Conservation (phyloP, 2,888 invertebrate genomes). For the Drosophila setosimentum region DNA sequence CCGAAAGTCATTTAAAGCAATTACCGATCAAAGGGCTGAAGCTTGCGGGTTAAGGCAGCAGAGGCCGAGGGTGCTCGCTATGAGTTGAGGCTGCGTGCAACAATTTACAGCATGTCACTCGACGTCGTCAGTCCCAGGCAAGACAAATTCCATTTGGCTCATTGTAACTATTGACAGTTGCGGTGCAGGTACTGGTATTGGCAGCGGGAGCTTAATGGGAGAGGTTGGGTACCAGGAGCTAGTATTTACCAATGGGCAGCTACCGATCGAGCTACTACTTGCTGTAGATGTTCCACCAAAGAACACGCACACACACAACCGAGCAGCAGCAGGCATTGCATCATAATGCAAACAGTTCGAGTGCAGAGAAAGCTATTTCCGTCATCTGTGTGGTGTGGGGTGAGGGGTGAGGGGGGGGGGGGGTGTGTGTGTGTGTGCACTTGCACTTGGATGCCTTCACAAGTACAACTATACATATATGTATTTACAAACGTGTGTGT, state of each 20-base stretch:
- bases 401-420: too few relatives aligned
- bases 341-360: constrained; percentile 76
- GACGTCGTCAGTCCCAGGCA: constrained; percentile 65
- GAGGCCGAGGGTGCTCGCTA: background rate
- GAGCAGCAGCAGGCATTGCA: constrained; percentile 43
- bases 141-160: constrained; percentile 77
- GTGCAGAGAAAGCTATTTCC: constrained; percentile 71
- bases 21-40: constrained; percentile 40
- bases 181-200: constrained; percentile 20
- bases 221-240: constrained; percentile 14
- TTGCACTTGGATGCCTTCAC: constrained; percentile 51
- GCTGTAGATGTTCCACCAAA: constrained; percentile 39
- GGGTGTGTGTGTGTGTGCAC: too few relatives aligned
- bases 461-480: background rate
- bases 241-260: constrained; percentile 55
- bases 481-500: background rate
- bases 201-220: background rate
- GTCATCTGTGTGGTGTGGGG: constrained; percentile 15
- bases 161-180: constrained; percentile 72
- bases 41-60: background rate
- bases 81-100: constrained; percentile 38
- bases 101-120: constrained; percentile 64
- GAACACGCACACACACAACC: constrained; percentile 24
- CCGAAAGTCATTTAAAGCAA: constrained; percentile 64
- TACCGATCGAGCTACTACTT: constrained; percentile 56